phyloP scores from a whole-genome alignment of 2,113 vertebrate genomes.

The Pseudopodoces humilis region DNA sequence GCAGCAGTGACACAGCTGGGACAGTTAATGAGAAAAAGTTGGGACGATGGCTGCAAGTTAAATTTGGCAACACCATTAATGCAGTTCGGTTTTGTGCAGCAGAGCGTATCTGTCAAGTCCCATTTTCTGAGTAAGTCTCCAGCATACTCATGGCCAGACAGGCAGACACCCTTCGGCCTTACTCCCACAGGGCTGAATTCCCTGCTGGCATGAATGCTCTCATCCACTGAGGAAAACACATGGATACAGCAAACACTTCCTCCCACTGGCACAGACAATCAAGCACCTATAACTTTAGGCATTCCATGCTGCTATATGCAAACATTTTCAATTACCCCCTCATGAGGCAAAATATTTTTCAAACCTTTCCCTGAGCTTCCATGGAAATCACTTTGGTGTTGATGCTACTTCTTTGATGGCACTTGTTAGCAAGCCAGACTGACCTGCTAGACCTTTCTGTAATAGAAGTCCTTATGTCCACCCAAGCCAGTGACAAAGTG shows the following conservation, averaged over 20 bases:
- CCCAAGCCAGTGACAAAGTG: neutral
- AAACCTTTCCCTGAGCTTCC: neutral
- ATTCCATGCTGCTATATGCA: neutral
- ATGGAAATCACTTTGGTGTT: neutral
- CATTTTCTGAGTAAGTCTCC: neutral
- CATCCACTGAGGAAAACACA: neutral
- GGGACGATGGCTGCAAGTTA: neutral
- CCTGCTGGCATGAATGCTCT: neutral
- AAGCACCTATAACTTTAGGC: neutral
- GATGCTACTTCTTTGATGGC: neutral
- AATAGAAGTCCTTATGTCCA: neutral
- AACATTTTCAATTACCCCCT: neutral
- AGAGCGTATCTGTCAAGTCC: neutral
- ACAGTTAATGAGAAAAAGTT: conserved; percentile 40
- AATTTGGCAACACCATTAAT: neutral
- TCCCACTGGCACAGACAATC: neutral
- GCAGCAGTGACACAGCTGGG: neutral
- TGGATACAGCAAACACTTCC: neutral
- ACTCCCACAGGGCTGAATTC: neutral
- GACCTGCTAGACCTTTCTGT: neutral
- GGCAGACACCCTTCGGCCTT: neutral
- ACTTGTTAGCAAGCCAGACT: neutral
- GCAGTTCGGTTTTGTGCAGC: neutral
- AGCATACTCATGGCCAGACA: neutral
- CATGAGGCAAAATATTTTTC: neutral